Percentiles rank a stretch among this genome's conserved stretches.
Conservation (phyloP, 2,113 vertebrate genomes). For the Oryzias woworae region DNA sequence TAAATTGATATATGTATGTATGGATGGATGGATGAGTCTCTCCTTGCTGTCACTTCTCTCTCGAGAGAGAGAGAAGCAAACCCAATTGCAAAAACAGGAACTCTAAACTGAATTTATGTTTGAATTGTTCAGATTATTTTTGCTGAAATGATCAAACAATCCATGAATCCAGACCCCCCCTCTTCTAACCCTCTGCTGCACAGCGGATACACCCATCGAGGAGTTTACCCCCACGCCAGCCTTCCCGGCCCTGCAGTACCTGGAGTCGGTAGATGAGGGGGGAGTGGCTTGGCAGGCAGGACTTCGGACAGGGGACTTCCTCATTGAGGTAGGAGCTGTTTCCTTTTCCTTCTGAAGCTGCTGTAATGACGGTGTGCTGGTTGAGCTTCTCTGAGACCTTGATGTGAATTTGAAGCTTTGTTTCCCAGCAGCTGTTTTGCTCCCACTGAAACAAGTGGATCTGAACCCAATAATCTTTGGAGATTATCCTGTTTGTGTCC, state of each 20-base stretch:
- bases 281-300: slow-evolving; percentile 97
- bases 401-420: too few species aligned
- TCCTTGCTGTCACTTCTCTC: too few species aligned
- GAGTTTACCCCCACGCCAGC: slow-evolving; percentile 97
- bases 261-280: slow-evolving; percentile 98
- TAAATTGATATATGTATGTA: too few species aligned
- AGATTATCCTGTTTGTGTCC: too few species aligned
- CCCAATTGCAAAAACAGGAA: too few species aligned
- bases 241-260: slow-evolving; percentile 97
- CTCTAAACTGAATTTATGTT: neutral
- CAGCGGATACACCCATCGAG: slow-evolving; percentile 97
- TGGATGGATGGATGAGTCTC: too few species aligned
- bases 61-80: too few species aligned
- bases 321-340: slow-evolving; percentile 89
- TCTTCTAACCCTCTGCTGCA: neutral
- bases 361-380: too few species aligned
- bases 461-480: too few species aligned
- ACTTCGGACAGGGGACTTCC: slow-evolving; percentile 94
- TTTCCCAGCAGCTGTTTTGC: too few species aligned
- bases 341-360: neutral
- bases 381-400: too few species aligned
- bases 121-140: neutral
- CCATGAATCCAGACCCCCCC: neutral
- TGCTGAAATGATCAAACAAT: neutral
- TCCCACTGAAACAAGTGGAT: too few species aligned